Base-by-base conservation (phyloP, 2,797 vertebrate genomes). In the Oryzias dopingdopingensis region DNA sequence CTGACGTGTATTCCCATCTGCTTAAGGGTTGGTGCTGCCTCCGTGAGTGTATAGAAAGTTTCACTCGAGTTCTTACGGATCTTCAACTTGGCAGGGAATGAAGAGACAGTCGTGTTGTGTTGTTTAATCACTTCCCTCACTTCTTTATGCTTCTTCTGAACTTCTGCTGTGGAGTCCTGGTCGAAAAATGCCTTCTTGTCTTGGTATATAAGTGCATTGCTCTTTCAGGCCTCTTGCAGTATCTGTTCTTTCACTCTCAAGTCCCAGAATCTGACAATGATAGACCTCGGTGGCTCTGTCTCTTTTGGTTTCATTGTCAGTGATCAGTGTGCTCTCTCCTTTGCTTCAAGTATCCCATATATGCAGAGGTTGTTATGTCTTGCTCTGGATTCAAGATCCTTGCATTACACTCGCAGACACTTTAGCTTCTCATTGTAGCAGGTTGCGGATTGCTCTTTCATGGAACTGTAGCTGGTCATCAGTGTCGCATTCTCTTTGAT, bases 171-270 rank as follows among this genome's bases (percentile, higher is more conserved):
- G 24, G 4, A 24, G 24, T 24, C 24, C 24, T 24, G 24, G 4
- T 63, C 49, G 10, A 76, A 72, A n/a, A 49, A 65, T 2, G 68
- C 43, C 2, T 10, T 48, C 14, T 51, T 44, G 2, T 42, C 51
- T 16, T 63, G 2, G 15, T 24, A 46, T 24, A 14, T 42, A 1
- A 56, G 5, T 13, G 13, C 51, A n/a, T 3, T 4, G 13, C 41
- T 61, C 18, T 42, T 64, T 49, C 52, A 76, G 0, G 45, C 60
- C 32, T 46, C 15, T 15, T 40, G 42, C 4, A 67, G 20, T 29
- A 22, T 12, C 7, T 23, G 43, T 29, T 75, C 46, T 26, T 66
- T 59, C 4, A 66, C 32, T 14, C 50, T 50, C 16, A 45, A 71
- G 46, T 70, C 43, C 8, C 14, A 67, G 5, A 65, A 57, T 18